phyloP scores from a whole-genome alignment of 1,140 invertebrate genomes.

The Drosophila lini region DNA sequence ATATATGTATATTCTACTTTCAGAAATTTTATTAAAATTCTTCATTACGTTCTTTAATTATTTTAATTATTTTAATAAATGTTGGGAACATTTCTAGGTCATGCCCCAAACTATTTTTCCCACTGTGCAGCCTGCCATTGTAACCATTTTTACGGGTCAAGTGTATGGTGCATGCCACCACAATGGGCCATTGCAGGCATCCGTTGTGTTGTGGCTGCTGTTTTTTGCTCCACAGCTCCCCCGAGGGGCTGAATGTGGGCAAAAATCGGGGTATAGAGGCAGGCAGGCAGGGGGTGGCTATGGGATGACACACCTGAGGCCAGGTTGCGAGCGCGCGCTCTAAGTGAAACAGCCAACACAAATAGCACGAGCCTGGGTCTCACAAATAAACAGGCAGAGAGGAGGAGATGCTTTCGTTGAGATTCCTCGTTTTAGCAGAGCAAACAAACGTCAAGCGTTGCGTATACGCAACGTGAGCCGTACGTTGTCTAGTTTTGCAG shows the following conservation, averaged over 20 bases:
- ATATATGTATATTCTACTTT: too few relatives aligned
- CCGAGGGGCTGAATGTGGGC: not conserved
- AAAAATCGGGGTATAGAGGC: not conserved
- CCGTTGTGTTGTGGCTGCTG: slow-evolving; percentile 29
- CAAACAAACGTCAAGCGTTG: slow-evolving; percentile 73
- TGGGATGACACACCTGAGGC: slow-evolving; percentile 53
- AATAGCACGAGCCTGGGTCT: slow-evolving; percentile 62
- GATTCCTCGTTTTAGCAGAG: slow-evolving; percentile 45
- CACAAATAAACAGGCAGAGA: slow-evolving; percentile 39
- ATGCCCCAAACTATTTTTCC: not conserved
- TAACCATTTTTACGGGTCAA: slow-evolving; percentile 66
- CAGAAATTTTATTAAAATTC: too few relatives aligned
- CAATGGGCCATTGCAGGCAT: slow-evolving; percentile 48
- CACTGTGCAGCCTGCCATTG: slow-evolving; percentile 39
- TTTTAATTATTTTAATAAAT: too few relatives aligned
- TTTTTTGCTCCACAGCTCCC: slow-evolving; percentile 1
- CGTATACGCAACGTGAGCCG: slow-evolving; percentile 71
- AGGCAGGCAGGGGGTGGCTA: not conserved
- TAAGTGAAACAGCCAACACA: slow-evolving; percentile 77
- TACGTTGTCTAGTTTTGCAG: slow-evolving; percentile 47
- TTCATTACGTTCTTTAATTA: too few relatives aligned
- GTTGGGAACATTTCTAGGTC: not conserved
- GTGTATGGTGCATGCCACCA: slow-evolving; percentile 68
- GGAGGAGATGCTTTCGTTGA: slow-evolving; percentile 10
- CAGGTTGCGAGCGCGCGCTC: slow-evolving; percentile 58